Percentiles rank a stretch among this genome's conserved stretches.
These are phyloP conservation scores for Porites divaricata DNA, from an alignment of 92 coral and sea anemone species.

Conservation along the genomic window DNA sequence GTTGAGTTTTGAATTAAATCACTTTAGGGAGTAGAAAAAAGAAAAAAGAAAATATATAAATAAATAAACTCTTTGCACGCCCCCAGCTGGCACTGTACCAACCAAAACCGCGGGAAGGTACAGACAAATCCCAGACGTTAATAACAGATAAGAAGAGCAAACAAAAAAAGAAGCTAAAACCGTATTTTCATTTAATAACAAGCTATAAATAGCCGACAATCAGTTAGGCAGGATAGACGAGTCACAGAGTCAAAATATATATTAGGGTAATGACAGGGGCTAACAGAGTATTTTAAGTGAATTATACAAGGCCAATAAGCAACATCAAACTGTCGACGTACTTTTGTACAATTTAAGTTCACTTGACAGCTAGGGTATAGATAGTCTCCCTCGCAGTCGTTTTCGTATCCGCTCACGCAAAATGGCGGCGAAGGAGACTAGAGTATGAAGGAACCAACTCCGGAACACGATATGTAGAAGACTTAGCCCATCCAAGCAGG, in stretches of 20 bases:
- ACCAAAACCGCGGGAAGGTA: neutral
- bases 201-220: neutral
- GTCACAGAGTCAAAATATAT: slow-evolving; percentile 8
- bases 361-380: too few relatives aligned
- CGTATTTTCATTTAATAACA: slow-evolving; percentile 25
- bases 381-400: too few relatives aligned
- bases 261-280: neutral
- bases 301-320: neutral
- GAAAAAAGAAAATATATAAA: too few relatives aligned
- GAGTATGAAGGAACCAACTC: too few relatives aligned
- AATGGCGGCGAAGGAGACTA: too few relatives aligned
- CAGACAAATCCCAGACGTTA: neutral
- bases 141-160: neutral
- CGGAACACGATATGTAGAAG: too few relatives aligned
- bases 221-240: neutral
- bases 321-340: neutral
- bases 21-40: too few relatives aligned
- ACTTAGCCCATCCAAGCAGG: too few relatives aligned
- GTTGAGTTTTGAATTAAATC: too few relatives aligned
- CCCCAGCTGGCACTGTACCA: neutral
- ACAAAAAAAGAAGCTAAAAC: slow-evolving; percentile 23
- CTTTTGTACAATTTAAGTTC: neutral
- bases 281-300: neutral
- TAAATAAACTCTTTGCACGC: too few relatives aligned
- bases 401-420: too few relatives aligned